A percentile compares a stretch with the other conserved stretches of the same genome.
Evolutionary conservation across 2,888 invertebrate species (phyloP).

Genomic region (Hesperia comma): DNA sequence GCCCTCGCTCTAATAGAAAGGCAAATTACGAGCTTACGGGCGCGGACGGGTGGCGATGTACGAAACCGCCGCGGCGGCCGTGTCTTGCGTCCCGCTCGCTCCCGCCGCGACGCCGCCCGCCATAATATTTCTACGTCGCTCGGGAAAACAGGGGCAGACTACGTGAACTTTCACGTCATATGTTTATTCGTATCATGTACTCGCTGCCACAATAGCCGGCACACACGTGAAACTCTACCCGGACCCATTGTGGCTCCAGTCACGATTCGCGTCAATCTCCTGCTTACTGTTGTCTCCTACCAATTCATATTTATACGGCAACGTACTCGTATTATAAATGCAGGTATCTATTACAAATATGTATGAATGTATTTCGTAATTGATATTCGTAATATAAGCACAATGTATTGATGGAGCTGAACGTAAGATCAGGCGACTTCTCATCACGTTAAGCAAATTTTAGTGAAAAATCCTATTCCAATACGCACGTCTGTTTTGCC

Average conservation of each 20-base stretch:
- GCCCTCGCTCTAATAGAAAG: conserved; percentile 84
- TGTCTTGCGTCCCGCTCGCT: conserved; percentile 69
- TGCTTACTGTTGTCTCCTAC: conserved; percentile 11
- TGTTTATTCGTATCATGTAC: conserved; percentile 61
- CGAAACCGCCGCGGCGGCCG: conserved; percentile 75
- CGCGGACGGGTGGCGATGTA: conserved; percentile 84
- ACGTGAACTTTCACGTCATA: conserved; percentile 80
- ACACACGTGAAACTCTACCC: conserved; percentile 19
- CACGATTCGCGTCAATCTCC: conserved; percentile 17
- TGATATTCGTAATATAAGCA: too few species aligned
- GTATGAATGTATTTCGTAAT: neutral
- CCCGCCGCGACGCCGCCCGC: conserved; percentile 48
- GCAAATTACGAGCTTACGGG: conserved; percentile 84
- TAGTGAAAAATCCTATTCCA: too few species aligned
- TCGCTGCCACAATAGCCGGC: conserved; percentile 40
- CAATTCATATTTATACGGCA: neutral
- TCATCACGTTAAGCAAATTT: too few species aligned
- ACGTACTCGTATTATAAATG: neutral
- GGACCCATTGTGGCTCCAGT: conserved; percentile 14
- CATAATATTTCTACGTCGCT: conserved; percentile 64
- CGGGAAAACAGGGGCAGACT: conserved; percentile 74
- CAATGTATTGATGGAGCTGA: too few species aligned
- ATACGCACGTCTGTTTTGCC: too few species aligned
- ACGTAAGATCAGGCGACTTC: too few species aligned
- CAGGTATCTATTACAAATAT: too few species aligned